Conservation (phyloP, 2,797 vertebrate species). For the Microhierax caerulescens region DNA sequence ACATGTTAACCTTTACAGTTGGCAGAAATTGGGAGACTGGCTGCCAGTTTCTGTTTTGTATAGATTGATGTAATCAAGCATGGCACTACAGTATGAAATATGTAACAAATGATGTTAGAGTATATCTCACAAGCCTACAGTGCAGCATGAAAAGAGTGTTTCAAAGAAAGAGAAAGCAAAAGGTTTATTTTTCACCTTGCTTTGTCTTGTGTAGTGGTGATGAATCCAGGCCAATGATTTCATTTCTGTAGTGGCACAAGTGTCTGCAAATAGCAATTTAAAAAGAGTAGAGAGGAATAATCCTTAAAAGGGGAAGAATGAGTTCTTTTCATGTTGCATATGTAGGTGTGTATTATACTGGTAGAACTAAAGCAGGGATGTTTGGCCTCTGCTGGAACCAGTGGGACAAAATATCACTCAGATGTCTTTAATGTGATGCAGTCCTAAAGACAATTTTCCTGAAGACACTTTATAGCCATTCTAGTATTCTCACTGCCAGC, state of each 20-base stretch:
- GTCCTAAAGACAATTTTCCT: slow-evolving; percentile 41
- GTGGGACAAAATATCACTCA: not conserved
- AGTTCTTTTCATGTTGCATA: not conserved
- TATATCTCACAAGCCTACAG: slow-evolving; percentile 28
- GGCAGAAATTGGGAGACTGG: slow-evolving; percentile 69
- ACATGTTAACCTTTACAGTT: slow-evolving; percentile 74
- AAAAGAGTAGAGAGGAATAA: not conserved
- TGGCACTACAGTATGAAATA: slow-evolving; percentile 66
- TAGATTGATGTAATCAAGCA: slow-evolving; percentile 69
- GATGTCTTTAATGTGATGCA: not conserved
- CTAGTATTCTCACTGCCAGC: slow-evolving; percentile 56
- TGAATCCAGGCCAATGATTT: not conserved
- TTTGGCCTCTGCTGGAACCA: not conserved
- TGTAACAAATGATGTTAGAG: slow-evolving; percentile 64
- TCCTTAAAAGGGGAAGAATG: not conserved
- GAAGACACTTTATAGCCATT: slow-evolving; percentile 53
- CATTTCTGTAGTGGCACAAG: not conserved
- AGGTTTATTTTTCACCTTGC: not conserved
- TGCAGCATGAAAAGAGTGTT: not conserved
- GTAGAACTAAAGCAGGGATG: not conserved
- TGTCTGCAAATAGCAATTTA: not conserved
- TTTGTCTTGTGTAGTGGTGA: not conserved
- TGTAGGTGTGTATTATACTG: not conserved
- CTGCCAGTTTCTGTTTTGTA: slow-evolving; percentile 70
- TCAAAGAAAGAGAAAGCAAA: not conserved